phyloP scores from a whole-genome alignment of 2,888 invertebrate genomes.

The Opisthograptis luteolata region DNA sequence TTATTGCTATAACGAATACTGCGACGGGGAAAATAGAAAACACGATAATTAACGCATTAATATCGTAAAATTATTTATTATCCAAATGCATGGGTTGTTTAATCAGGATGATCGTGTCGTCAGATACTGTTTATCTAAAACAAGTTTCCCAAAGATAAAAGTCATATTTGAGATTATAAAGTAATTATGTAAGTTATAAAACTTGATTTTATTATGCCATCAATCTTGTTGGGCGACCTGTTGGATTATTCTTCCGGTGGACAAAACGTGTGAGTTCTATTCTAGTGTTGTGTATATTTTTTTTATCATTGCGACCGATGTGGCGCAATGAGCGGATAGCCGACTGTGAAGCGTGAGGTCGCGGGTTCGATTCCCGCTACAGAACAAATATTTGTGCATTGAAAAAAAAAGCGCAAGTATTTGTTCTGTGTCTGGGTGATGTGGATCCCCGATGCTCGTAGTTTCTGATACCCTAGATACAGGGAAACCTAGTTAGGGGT shows the following conservation, averaged over 20 bases:
- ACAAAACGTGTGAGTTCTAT: conserved; percentile 64
- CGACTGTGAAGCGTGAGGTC: too few species aligned
- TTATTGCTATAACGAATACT: conserved; percentile 40
- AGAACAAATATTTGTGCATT: too few species aligned
- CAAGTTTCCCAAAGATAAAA: conserved; percentile 80
- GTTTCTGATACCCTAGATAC: too few species aligned
- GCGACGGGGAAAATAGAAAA: conserved; percentile 28
- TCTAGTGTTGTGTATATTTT: too few species aligned
- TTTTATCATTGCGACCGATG: too few species aligned
- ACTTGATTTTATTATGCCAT: conserved; percentile 77
- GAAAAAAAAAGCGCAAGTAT: too few species aligned
- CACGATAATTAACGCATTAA: conserved; percentile 8
- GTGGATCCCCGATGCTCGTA: too few species aligned
- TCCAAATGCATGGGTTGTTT: conserved; percentile 45
- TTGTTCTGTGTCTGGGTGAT: too few species aligned
- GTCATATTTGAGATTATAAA: conserved; percentile 77
- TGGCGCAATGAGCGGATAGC: too few species aligned
- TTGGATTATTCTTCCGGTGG: conserved; percentile 48
- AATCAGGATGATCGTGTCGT: conserved; percentile 75
- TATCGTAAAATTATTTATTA: conserved; percentile 18
- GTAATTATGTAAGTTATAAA: conserved; percentile 75
- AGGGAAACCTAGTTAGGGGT: too few species aligned
- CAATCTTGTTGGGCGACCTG: conserved; percentile 73
- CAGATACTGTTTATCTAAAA: conserved; percentile 72
- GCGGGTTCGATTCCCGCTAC: too few species aligned